Evolutionary conservation across 2,888 invertebrate genomes (phyloP), one percentile per base, ranked within the genome.

Genomic region (Ametastegia equiseti): DNA sequence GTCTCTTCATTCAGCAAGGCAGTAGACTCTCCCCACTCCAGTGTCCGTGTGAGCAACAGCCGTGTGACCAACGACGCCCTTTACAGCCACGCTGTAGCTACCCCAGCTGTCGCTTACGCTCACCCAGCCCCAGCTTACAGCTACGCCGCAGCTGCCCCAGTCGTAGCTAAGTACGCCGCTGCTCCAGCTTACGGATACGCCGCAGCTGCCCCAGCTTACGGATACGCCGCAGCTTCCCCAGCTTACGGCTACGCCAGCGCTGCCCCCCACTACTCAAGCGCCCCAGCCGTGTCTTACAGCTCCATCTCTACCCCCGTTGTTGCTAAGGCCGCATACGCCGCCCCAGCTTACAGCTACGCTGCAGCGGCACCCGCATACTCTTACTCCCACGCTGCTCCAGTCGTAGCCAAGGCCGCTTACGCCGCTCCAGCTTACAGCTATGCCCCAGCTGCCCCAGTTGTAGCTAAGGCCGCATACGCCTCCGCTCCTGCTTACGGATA

Each of bases 21-120:
- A 36, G 89, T 89, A 39, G 88, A 89, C 23, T 84, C 88, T 9
- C 88, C 88, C 1, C 86, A 89, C 63, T 88, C 89, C 2, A 86
- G 86, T 6, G 89, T 89, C 7, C 87, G 86, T 36, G 89, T 89
- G 4, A 87, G 84, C 85, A 89, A 87, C 84, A 88, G 87, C 73
- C 88, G 85, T 42, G 83, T 86, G 45, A 87, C 85, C 85, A 89
- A 89, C 84, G 89, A 89, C 54, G 87, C 81, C 5, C 78, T 86
- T 13, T 15, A 86, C 23, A 71, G 80, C 57, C 83, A 73, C 33
- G 84, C 82, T 19, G 63, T 80, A 2, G 77, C n/a, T n/a, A n/a
- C 82, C 9, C 67, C 80, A 23, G 69, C 67, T 50, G 79, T 81
- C 73, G 19, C 71, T 2, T 57, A 86, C 30, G 81, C 86, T 3